Evolutionary conservation across 2,888 invertebrate genomes (phyloP), one percentile per base, ranked within the genome.

Genomic region (Rutpela maculata): DNA sequence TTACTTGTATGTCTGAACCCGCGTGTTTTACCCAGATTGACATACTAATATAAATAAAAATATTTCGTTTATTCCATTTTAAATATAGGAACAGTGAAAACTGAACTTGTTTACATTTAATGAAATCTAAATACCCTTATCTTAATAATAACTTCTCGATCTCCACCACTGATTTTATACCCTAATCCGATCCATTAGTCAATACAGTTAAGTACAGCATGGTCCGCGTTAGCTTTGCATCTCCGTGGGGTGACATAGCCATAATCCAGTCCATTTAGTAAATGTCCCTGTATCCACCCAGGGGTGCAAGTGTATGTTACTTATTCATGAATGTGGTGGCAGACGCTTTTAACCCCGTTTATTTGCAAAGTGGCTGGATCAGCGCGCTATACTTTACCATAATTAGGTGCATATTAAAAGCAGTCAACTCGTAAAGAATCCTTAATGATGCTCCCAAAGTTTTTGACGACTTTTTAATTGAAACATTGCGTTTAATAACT

Each of bases 201-300:
- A 80, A 82, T 81, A 74, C 77, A 77, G 78, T 77, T 77, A 76
- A 73, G 74, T 69, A 74, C 67, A 69, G 73, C 74, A 60, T 76
- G 77, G 79, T 76, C 74, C 73, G 59, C 75, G 70, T 60, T 76
- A 62, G 66, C 72, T 73, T 75, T 74, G 65, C 70, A 60, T 74
- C 77, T 78, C 70, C 74, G 59, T 73, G 79, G 87, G 87, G 88
- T 87, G 87, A 87, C 87, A 86, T 82, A 78, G 86, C 86, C 80
- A 86, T 89, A 89, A 89, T 89, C 89, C 89, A 79, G 87, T 88
- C 89, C 89, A 89, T 89, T 89, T 89, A 86, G 84, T 85, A 87
- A 87, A 88, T 88, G 86, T 87, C 85, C 83, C 82, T 78, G 84
- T 77, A 77, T 82, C 65, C 67, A 57, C 56, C 56, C 75, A 35